Evolutionary conservation across 1,140 invertebrate genomes (phyloP).

Genomic region (Drosophila jambulina): DNA sequence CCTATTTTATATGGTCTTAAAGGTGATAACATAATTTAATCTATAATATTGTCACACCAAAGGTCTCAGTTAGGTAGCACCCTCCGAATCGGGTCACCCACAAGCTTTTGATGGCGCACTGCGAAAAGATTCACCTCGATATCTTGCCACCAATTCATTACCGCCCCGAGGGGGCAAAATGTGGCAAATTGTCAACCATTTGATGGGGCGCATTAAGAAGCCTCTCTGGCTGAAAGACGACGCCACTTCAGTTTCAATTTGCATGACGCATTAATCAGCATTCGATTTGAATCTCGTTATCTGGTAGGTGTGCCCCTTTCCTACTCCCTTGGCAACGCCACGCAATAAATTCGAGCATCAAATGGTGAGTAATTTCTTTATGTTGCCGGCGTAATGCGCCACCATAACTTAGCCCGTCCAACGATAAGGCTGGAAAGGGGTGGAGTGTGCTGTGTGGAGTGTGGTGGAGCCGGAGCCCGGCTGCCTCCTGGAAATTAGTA

Average conservation of each 20-base stretch:
- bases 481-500: slow-evolving; percentile 69
- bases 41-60: background rate
- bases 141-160: slow-evolving; percentile 22
- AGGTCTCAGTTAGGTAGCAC: background rate
- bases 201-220: slow-evolving; percentile 43
- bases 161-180: slow-evolving; percentile 3
- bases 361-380: slow-evolving; percentile 75
- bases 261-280: slow-evolving; percentile 73
- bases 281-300: slow-evolving; percentile 80
- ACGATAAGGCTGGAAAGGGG: slow-evolving; percentile 19
- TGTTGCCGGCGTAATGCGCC: slow-evolving; percentile 58
- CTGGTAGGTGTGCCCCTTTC: slow-evolving; percentile 10
- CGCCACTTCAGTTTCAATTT: slow-evolving; percentile 72
- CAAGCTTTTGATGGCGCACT: background rate
- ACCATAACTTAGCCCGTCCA: slow-evolving; percentile 61
- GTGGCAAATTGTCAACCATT: slow-evolving; percentile 54
- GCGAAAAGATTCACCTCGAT: slow-evolving; percentile 24
- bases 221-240: slow-evolving; percentile 20
- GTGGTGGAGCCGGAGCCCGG: slow-evolving; percentile 8
- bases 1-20: too few relatives aligned
- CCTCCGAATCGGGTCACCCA: background rate
- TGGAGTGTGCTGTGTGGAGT: background rate
- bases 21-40: background rate
- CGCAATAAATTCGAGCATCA: slow-evolving; percentile 74
- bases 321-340: slow-evolving; percentile 36